A percentile compares a stretch with the other conserved stretches of the same genome.
Evolutionary conservation across 2,113 vertebrate genomes (phyloP).

Genomic region (Chamaetylas fuelleborni): DNA sequence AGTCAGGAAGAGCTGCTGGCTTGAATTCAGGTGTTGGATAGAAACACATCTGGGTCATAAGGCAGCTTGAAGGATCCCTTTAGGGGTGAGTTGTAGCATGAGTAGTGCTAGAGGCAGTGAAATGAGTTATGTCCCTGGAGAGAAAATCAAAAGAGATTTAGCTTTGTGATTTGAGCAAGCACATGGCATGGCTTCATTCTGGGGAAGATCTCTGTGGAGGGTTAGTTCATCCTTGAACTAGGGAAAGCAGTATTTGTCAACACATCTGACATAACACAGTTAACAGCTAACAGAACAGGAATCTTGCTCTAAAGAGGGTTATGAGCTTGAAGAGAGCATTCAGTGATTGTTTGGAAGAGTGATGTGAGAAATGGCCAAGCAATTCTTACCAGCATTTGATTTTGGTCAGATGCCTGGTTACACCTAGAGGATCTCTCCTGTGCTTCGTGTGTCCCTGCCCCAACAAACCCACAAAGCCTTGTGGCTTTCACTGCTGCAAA

Average conservation of each 20-base stretch:
- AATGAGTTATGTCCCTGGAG: background rate
- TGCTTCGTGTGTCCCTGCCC: background rate
- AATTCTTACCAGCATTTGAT: background rate
- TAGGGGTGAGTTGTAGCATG: background rate
- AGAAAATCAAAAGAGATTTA: background rate
- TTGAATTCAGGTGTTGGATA: constrained; percentile 14
- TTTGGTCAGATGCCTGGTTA: background rate
- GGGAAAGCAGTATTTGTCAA: background rate
- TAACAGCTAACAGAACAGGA: background rate
- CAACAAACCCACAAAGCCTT: background rate
- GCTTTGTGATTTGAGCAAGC: background rate
- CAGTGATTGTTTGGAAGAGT: background rate
- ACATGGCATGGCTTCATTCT: background rate
- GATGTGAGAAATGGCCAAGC: background rate
- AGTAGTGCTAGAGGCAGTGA: background rate
- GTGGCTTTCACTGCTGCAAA: background rate
- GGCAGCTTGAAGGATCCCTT: background rate
- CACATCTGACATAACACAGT: background rate
- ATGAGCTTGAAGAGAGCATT: background rate
- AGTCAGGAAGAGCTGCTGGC: background rate
- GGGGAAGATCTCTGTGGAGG: background rate
- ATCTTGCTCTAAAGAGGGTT: background rate
- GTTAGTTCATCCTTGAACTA: background rate
- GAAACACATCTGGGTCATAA: constrained; percentile 28
- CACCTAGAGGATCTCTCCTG: background rate